These are phyloP conservation scores for Macroteleia sp. DNA, from an alignment of 2,888 invertebrate species.

Conservation along the genomic window DNA sequence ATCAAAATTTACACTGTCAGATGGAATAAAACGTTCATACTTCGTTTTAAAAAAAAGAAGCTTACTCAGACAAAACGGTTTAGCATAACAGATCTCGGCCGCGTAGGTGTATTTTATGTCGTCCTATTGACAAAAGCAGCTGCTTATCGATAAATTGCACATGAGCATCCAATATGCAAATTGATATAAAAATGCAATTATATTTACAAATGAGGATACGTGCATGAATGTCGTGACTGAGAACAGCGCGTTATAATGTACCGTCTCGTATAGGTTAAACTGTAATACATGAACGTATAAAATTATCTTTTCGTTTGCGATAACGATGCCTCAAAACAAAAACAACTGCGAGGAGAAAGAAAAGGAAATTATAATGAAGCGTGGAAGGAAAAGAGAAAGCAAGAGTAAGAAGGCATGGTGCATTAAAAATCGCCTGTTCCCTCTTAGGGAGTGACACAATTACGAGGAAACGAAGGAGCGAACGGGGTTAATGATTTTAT, in stretches of 20 bases:
- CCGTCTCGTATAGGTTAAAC: too few relatives aligned
- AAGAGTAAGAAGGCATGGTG: too few relatives aligned
- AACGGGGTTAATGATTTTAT: too few relatives aligned
- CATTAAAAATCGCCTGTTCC: too few relatives aligned
- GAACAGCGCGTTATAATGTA: conserved; percentile 28
- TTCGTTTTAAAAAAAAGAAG: conserved; percentile 20
- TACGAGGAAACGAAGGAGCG: too few relatives aligned
- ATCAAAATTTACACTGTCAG: conserved; percentile 21
- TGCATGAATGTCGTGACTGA: conserved; percentile 52
- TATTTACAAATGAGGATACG: conserved; percentile 63
- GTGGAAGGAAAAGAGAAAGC: conserved; percentile 14
- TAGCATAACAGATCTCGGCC: conserved; percentile 42
- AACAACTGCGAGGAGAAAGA: too few relatives aligned
- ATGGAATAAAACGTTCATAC: conserved; percentile 32
- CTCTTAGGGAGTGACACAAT: too few relatives aligned
- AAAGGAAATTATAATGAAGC: too few relatives aligned
- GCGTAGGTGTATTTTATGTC: conserved; percentile 57
- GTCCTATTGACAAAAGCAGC: conserved; percentile 56
- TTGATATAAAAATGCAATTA: conserved; percentile 61
- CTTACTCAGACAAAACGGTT: conserved; percentile 49
- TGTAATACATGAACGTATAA: conserved; percentile 1
- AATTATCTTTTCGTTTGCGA: conserved; percentile 9
- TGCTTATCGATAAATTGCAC: conserved; percentile 60
- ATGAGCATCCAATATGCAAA: conserved; percentile 60
- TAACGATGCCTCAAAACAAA: too few relatives aligned